Percentiles rank a stretch among this genome's conserved stretches.
These are phyloP conservation scores for Steromphala cineraria DNA, from an alignment of 2,888 invertebrate species.

Conservation along the genomic window DNA sequence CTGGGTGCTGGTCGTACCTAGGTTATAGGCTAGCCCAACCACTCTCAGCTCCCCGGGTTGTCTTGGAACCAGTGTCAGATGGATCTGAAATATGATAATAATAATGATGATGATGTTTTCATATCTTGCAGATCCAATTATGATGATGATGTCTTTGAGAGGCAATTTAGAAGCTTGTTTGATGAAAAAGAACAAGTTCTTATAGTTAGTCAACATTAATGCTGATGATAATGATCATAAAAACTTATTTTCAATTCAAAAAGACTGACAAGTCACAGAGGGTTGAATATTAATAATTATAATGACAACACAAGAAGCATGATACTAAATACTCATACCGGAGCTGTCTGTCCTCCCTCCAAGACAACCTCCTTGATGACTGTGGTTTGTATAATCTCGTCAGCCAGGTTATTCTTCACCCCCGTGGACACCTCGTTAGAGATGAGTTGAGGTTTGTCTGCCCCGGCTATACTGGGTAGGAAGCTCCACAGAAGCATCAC, in stretches of 20 bases:
- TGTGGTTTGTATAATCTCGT: constrained; percentile 71
- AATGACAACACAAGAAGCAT: too few species aligned
- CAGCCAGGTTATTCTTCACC: constrained; percentile 69
- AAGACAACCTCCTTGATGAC: constrained; percentile 68
- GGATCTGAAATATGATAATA: constrained; percentile 75
- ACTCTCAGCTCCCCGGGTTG: constrained; percentile 85
- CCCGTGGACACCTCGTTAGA: constrained; percentile 67
- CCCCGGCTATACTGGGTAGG: constrained; percentile 60
- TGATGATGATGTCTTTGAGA: too few species aligned
- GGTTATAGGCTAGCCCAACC: constrained; percentile 84
- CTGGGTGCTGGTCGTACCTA: constrained; percentile 66
- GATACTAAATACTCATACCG: constrained; percentile 43
- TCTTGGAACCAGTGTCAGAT: constrained; percentile 85
- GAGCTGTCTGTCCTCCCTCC: constrained; percentile 57
- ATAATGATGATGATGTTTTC: too few species aligned
- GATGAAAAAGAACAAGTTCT: too few species aligned
- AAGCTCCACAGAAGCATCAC: constrained; percentile 86
- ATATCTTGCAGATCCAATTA: too few species aligned
- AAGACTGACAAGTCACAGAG: too few species aligned
- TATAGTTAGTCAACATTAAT: too few species aligned
- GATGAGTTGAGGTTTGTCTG: constrained; percentile 64
- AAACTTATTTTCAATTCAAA: too few species aligned
- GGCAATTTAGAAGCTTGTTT: too few species aligned
- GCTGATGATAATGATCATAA: too few species aligned
- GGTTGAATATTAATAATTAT: too few species aligned